phyloP scores from a whole-genome alignment of 1,140 invertebrate genomes.

The Daktulosphaira vitifoliae region DNA sequence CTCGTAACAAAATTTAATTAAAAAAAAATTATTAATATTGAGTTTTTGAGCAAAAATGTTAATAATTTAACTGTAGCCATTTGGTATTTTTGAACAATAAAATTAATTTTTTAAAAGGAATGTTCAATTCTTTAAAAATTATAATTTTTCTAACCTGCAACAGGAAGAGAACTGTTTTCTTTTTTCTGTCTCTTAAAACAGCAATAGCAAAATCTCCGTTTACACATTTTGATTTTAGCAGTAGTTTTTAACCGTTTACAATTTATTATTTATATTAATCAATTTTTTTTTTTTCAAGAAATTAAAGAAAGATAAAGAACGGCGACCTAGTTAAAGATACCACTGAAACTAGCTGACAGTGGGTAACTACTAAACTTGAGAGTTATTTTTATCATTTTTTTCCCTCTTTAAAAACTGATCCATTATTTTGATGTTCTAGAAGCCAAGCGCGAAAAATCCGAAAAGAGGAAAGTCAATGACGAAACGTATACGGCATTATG shows the following conservation, averaged over 20 bases:
- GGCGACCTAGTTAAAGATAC: conserved; percentile 27
- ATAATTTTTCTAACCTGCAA: conserved; percentile 21
- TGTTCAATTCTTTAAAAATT: too few species aligned
- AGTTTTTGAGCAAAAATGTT: too few species aligned
- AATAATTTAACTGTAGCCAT: too few species aligned
- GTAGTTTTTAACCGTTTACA: neutral
- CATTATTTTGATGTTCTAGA: conserved; percentile 25
- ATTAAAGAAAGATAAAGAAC: neutral
- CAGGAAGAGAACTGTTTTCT: conserved; percentile 1
- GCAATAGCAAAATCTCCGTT: conserved; percentile 24
- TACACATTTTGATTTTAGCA: conserved; percentile 20
- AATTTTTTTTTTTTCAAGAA: conserved; percentile 9
- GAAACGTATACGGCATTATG: conserved; percentile 17
- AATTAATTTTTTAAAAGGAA: too few species aligned
- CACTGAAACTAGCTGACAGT: conserved; percentile 5
- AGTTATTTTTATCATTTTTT: conserved; percentile 33
- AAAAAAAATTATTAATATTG: too few species aligned
- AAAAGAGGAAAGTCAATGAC: conserved; percentile 31
- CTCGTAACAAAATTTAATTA: too few species aligned
- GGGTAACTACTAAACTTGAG: conserved; percentile 26
- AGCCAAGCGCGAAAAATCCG: conserved; percentile 31
- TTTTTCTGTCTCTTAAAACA: conserved; percentile 26
- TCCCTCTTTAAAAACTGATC: conserved; percentile 25
- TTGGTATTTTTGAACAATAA: too few species aligned
- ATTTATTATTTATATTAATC: conserved; percentile 5